These are phyloP conservation scores for Polypterus bichir DNA, from an alignment of 2,113 vertebrate species.

Conservation along the genomic window DNA sequence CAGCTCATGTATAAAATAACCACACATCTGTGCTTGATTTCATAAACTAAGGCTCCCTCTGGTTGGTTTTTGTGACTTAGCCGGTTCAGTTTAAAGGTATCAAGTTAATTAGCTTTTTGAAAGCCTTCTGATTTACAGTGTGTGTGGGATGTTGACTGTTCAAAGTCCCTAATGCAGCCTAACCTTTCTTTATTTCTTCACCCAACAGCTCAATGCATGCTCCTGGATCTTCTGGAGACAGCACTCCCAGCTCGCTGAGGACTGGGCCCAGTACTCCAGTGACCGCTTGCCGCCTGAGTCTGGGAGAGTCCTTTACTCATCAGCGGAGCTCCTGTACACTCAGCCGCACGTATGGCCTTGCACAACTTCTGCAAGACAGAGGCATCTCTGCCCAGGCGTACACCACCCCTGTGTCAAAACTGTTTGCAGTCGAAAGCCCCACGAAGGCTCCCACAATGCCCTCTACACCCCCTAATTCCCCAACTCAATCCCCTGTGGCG, in stretches of 20 bases:
- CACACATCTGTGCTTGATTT: too few species aligned
- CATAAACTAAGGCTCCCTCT: too few species aligned
- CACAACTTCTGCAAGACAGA: conserved; percentile 75
- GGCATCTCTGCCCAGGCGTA: conserved; percentile 88
- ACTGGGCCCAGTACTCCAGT: conserved; percentile 57
- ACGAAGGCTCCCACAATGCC: conserved; percentile 47
- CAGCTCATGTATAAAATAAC: too few species aligned
- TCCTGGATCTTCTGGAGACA: conserved; percentile 33
- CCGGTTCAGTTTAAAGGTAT: too few species aligned
- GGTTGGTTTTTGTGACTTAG: too few species aligned
- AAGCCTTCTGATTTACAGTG: too few species aligned
- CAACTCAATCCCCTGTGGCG: conserved; percentile 43
- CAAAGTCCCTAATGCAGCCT: too few species aligned
- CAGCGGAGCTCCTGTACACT: conserved; percentile 49
- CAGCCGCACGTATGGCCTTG: conserved; percentile 58
- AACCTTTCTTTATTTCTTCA: background rate
- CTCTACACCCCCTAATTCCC: conserved; percentile 64
- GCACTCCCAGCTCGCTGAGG: conserved; percentile 57
- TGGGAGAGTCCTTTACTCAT: conserved; percentile 66
- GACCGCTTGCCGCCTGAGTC: conserved; percentile 62
- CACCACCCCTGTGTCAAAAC: conserved; percentile 32
- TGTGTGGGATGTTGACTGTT: too few species aligned
- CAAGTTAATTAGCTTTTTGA: too few species aligned
- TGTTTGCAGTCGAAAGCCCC: conserved; percentile 25
- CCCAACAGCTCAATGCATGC: conserved; percentile 35